Percentiles rank a stretch among this genome's conserved stretches.
phyloP scores from a whole-genome alignment of 92 coral and sea anemone genomes.

The Meandrina meandrites region DNA sequence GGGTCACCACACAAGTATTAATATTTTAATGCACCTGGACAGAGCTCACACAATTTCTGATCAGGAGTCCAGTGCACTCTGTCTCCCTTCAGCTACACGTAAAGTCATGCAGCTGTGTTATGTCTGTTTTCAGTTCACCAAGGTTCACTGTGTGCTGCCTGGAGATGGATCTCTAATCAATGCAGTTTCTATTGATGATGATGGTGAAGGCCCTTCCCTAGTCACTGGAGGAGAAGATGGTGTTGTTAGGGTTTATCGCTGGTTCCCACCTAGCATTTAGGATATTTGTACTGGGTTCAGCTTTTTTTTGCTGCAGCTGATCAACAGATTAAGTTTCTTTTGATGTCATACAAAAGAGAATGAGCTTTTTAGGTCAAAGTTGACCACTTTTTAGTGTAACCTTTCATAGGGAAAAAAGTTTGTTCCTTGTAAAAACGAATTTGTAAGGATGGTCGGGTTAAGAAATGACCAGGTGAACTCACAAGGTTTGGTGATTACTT shows the following conservation, averaged over 20 bases:
- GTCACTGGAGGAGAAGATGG: conserved; percentile 81
- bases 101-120: background rate
- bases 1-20: too few species aligned
- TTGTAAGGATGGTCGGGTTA: background rate
- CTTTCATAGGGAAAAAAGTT: background rate
- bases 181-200: conserved; percentile 71
- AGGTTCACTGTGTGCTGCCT: conserved; percentile 66
- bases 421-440: background rate
- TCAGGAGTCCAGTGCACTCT: too few species aligned
- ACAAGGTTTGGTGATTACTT: background rate
- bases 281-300: too few species aligned
- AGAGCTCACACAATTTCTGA: too few species aligned
- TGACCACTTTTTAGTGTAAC: background rate
- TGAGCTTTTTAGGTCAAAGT: background rate
- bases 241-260: conserved; percentile 65
- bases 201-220: conserved; percentile 85
- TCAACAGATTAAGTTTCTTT: background rate
- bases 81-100: too few species aligned
- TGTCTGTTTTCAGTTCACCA: conserved; percentile 58
- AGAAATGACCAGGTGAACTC: background rate
- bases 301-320: background rate
- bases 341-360: background rate
- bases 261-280: conserved; percentile 75
- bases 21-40: too few species aligned
- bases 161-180: conserved; percentile 44